Conservation (phyloP, 2,888 invertebrate genomes). For the Platycheirus rosarum region DNA sequence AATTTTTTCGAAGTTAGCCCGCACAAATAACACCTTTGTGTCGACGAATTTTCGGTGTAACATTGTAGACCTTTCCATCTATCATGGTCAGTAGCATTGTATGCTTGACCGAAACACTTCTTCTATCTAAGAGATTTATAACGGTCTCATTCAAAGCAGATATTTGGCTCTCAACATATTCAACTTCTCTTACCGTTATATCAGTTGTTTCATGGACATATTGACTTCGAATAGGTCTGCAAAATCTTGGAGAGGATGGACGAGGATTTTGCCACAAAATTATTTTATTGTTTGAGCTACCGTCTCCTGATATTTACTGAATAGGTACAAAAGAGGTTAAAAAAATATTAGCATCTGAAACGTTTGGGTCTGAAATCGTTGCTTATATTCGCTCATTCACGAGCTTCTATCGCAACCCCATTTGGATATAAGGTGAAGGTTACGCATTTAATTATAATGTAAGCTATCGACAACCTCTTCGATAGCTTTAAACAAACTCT, state of each 20-base stretch:
- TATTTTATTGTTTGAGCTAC: not conserved
- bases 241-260: conserved; percentile 7
- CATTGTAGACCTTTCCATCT: conserved; percentile 38
- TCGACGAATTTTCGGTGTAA: too few species aligned
- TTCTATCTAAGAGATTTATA: not conserved
- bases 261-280: conserved; percentile 10
- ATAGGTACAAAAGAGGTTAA: not conserved
- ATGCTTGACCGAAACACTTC: conserved; percentile 13
- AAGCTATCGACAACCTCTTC: not conserved
- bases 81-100: conserved; percentile 30
- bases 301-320: not conserved
- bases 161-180: conserved; percentile 10
- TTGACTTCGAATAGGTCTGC: conserved; percentile 11
- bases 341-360: not conserved
- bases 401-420: not conserved
- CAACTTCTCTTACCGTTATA: not conserved
- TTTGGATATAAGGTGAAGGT: not conserved
- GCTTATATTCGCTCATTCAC: too few species aligned
- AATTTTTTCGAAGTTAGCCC: not conserved
- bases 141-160: not conserved
- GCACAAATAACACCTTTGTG: conserved; percentile 21
- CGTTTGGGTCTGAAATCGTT: too few species aligned
- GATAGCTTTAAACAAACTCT: conserved; percentile 2
- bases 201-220: conserved; percentile 7
- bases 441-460: not conserved